These are phyloP conservation scores for Orthonyx spaldingii DNA, from an alignment of 2,113 vertebrate genomes.

Conservation along the genomic window DNA sequence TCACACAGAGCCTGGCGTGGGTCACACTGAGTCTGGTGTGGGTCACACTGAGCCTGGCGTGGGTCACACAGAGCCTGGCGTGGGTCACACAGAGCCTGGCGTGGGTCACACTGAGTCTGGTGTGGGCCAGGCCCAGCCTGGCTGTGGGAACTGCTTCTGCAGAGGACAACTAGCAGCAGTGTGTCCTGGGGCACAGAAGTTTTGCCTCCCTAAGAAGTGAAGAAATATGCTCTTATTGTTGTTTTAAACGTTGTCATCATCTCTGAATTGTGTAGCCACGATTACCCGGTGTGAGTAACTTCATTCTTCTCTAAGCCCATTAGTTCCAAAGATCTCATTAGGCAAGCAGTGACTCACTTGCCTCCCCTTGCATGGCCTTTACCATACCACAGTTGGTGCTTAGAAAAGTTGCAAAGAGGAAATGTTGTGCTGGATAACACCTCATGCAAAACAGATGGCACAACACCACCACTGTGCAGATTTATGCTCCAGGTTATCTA, in stretches of 20 bases:
- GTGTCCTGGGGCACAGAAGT: not conserved
- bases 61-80: not conserved
- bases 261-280: not conserved
- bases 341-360: not conserved
- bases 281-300: not conserved
- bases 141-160: not conserved
- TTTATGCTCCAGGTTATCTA: not conserved
- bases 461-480: not conserved
- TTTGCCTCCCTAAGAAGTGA: not conserved
- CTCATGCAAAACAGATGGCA: conserved; percentile 57
- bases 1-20: no score
- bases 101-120: not conserved
- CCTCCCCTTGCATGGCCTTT: not conserved
- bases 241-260: not conserved
- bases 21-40: not conserved
- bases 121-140: not conserved
- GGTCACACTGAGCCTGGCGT: not conserved
- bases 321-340: conserved; percentile 20
- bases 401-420: conserved; percentile 18
- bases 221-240: not conserved
- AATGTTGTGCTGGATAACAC: conserved; percentile 27
- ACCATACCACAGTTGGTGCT: conserved; percentile 23
- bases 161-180: not conserved
- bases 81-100: no score
- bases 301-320: not conserved